Conservation (phyloP, 2,797 vertebrate genomes). For the Catostomus latipinnis region DNA sequence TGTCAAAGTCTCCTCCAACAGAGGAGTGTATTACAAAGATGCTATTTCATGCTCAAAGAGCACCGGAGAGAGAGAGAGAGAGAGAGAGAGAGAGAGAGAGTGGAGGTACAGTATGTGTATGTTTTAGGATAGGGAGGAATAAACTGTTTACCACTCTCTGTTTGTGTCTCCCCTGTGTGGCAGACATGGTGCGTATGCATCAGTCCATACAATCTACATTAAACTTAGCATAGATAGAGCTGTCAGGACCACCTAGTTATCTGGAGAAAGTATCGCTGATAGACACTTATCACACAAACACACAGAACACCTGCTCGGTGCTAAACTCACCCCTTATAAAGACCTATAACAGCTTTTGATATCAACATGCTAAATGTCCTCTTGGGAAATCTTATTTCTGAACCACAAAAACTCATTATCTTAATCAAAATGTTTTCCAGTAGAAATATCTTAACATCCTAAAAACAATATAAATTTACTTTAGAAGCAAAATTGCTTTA, state of each 20-base stretch:
- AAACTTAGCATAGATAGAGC: conserved; percentile 63
- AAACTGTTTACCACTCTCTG: conserved; percentile 44
- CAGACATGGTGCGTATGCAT: conserved; percentile 27
- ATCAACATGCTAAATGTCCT: conserved; percentile 10
- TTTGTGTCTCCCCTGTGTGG: conserved; percentile 30
- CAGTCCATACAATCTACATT: conserved; percentile 52
- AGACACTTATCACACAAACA: conserved; percentile 53
- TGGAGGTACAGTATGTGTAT: background rate
- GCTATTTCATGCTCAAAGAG: conserved; percentile 14
- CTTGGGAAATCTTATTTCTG: background rate
- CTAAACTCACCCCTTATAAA: background rate
- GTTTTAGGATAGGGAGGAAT: background rate
- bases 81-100: background rate
- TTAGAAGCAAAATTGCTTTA: too few relatives aligned
- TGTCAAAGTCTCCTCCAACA: background rate
- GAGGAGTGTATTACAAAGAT: conserved; percentile 16
- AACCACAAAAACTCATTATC: too few relatives aligned
- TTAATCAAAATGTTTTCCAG: too few relatives aligned
- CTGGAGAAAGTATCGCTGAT: conserved; percentile 28
- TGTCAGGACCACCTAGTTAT: conserved; percentile 62
- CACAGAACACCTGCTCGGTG: conserved; percentile 44
- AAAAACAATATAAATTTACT: too few relatives aligned
- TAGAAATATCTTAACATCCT: too few relatives aligned
- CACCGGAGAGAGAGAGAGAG: background rate
- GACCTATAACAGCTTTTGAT: background rate